Conservation (phyloP, 2,888 invertebrate genomes). For the Diarsia rubi region DNA sequence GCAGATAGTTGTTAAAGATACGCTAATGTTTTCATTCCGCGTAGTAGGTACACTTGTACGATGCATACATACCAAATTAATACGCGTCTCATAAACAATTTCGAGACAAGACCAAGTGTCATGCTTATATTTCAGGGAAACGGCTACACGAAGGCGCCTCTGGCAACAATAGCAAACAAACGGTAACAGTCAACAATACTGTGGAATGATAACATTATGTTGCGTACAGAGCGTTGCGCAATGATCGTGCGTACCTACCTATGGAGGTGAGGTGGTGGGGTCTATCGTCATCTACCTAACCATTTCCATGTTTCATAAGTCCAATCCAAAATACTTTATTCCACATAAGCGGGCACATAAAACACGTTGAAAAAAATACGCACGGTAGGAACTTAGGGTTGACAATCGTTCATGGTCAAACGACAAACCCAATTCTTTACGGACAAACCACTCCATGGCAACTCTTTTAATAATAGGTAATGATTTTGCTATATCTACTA, state of each 20-base stretch:
- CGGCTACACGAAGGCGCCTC: constrained; percentile 28
- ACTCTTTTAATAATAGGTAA: no score
- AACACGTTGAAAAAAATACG: no score
- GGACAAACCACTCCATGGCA: no score
- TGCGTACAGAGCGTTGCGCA: constrained; percentile 9
- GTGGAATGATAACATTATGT: constrained; percentile 57
- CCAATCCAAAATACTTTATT: neutral
- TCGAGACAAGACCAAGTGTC: constrained; percentile 51
- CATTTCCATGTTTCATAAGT: neutral
- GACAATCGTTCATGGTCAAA: no score
- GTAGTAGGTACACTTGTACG: neutral
- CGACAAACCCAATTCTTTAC: no score
- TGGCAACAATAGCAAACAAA: constrained; percentile 47
- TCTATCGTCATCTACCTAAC: neutral
- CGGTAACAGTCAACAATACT: constrained; percentile 45
- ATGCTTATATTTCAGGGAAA: constrained; percentile 52
- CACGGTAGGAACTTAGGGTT: no score
- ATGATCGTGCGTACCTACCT: neutral
- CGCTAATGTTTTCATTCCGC: neutral
- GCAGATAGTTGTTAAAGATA: neutral
- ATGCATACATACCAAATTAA: constrained; percentile 22
- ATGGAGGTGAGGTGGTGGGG: neutral
- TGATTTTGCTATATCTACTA: no score
- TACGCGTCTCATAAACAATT: constrained; percentile 19
- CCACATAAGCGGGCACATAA: no score